Evolutionary conservation across 2,113 vertebrate species (phyloP), one percentile per base, ranked within the genome.

Genomic region (Eolophus roseicapilla): DNA sequence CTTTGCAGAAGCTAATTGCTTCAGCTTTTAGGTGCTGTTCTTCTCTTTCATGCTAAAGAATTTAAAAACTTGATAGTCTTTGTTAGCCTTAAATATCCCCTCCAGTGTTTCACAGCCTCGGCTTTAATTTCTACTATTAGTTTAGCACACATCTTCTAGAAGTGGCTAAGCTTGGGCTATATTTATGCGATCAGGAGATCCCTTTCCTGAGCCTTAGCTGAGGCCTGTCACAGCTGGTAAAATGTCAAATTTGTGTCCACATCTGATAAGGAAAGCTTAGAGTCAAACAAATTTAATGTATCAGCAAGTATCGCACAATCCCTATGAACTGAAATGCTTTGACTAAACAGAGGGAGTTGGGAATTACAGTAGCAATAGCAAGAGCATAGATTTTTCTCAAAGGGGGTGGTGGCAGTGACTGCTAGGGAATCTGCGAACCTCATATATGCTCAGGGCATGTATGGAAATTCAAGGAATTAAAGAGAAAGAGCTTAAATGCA

Each of bases 1-100:
- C 73, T 93, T 95, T 17, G 4, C 77, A 73, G 89, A 71, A 79
- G 70, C 74, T 93, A 84, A 87, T 93, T 89, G 74, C 60, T 78
- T 81, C 62, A 84, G 77, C 74, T 93, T 92, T 95, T 89, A 92
- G 81, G 28, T 89, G 60, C 44, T 50, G 43, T 93, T 93, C 62
- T 43, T 63, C 12, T 46, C 35, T 91, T 87, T 84, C 62, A 87
- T 87, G 86, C 44, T 75, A 23, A 11, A 93, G 65, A 52, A 57
- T 82, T 95, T 89, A 93, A 71, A 82, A 92, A 65, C 35, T 64
- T 69, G 29, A 33, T 71, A 75, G 65, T 39, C 65, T 89, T 91
- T 89, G 83, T 86, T 71, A 82, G 35, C 33, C n/a, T 79, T 89
- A 55, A 84, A 89, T 78, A 92, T 47, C 74, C 76, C 46, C 82